A percentile compares a stretch with the other conserved stretches of the same genome.
Conservation (phyloP, 2,797 vertebrate genomes). For the Neosalanx taihuensis region DNA sequence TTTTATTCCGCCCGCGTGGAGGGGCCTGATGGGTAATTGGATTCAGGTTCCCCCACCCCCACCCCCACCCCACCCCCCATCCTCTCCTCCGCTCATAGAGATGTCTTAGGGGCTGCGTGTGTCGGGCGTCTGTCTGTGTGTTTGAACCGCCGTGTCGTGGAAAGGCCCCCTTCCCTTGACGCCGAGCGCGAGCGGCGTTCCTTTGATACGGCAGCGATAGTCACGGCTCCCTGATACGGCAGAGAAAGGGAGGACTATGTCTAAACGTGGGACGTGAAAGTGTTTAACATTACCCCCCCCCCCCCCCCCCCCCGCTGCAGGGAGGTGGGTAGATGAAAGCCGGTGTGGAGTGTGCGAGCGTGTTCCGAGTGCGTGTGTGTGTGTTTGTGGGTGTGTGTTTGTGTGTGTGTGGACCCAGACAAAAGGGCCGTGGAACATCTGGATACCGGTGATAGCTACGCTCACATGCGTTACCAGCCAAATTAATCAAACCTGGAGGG, state of each 20-base stretch:
- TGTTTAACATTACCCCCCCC: slow-evolving; percentile 58
- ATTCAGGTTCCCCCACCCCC: slow-evolving; percentile 32
- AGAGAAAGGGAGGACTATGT: slow-evolving; percentile 50
- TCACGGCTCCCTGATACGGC: slow-evolving; percentile 37
- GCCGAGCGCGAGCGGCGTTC: slow-evolving; percentile 27
- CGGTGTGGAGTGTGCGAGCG: slow-evolving; percentile 35
- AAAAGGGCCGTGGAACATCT: slow-evolving; percentile 71
- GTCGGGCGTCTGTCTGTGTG: slow-evolving; percentile 26
- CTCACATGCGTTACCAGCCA: slow-evolving; percentile 63
- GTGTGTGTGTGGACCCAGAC: slow-evolving; percentile 42
- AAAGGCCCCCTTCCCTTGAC: slow-evolving; percentile 39
- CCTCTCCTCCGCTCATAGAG: slow-evolving; percentile 22
- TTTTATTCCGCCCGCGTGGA: slow-evolving; percentile 31
- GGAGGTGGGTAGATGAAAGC: slow-evolving; percentile 50
- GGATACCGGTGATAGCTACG: slow-evolving; percentile 70
- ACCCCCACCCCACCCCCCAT: slow-evolving; percentile 18
- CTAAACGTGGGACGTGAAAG: slow-evolving; percentile 45
- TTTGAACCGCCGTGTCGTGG: slow-evolving; percentile 21
- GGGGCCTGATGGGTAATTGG: slow-evolving; percentile 38
- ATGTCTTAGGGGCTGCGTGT: slow-evolving; percentile 44
- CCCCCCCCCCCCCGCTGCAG: slow-evolving; percentile 33
- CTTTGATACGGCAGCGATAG: slow-evolving; percentile 52
- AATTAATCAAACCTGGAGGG: slow-evolving; percentile 73
- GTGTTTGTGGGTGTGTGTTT: slow-evolving; percentile 20
- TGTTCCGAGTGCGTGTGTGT: background rate